A percentile compares a stretch with the other conserved stretches of the same genome.
These are phyloP conservation scores for Dynastes hyllus DNA, from an alignment of 2,888 invertebrate genomes.

Conservation along the genomic window DNA sequence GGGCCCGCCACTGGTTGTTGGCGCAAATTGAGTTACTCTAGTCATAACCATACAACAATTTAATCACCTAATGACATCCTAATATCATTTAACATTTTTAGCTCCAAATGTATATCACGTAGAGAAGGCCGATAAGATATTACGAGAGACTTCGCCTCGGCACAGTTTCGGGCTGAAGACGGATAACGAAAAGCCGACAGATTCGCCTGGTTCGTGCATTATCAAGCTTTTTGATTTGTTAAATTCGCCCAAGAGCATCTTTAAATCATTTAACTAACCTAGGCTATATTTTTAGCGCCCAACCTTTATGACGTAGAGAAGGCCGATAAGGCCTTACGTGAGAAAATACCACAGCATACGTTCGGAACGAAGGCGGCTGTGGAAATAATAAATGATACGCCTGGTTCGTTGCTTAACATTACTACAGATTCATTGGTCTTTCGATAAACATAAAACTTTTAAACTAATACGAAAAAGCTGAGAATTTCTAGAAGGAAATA, in stretches of 20 bases:
- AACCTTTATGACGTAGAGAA: conserved; percentile 86
- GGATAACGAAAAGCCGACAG: conserved; percentile 73
- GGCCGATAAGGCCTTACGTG: conserved; percentile 71
- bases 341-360: conserved; percentile 78
- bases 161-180: conserved; percentile 77
- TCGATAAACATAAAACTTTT: no score
- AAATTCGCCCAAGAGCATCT: background rate
- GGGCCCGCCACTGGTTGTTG: no score
- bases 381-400: conserved; percentile 77
- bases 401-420: conserved; percentile 71
- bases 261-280: background rate
- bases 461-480: background rate
- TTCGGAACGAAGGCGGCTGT: conserved; percentile 79
- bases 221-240: conserved; percentile 27
- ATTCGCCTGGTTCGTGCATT: conserved; percentile 71
- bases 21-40: background rate
- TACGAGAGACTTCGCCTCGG: conserved; percentile 75
- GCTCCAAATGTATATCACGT: conserved; percentile 63
- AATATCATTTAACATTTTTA: conserved; percentile 17
- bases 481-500: background rate
- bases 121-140: conserved; percentile 74
- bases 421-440: background rate
- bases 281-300: conserved; percentile 75
- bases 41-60: background rate
- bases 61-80: conserved; percentile 4